Evolutionary conservation across 1,140 invertebrate genomes (phyloP), one percentile per base, ranked within the genome.

Genomic region (Drosophila kurseongensis): DNA sequence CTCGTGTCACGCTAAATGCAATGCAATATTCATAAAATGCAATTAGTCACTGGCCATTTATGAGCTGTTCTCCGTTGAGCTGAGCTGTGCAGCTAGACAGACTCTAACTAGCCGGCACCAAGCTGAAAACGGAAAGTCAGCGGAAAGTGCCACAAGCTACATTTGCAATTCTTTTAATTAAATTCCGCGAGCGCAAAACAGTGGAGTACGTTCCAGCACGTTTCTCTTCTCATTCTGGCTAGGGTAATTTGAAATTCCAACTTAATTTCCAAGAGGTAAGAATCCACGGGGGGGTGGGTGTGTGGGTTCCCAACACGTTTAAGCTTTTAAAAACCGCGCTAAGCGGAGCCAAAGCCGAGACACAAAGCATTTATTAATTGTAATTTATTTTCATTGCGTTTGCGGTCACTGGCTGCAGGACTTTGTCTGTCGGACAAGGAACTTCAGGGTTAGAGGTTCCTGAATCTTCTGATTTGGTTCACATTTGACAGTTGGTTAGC

Each of bases 111-210:
- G 18, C 61, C 16, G 32, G 65, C 14, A 23, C 23, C 23, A 10
- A 51, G 36, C 10, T 4, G 36, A 38, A 38, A 48, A 42, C 51
- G 18, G 56, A 27, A 23, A 59, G 55, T 14, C 38, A 18, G 48
- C 29, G 13, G 23, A 32, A 50, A 50, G 66, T 54, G 60, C 74
- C 60, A 77, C 61, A 48, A 73, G 60, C 75, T 75, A 80, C 85
- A 75, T 75, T 84, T 84, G 77, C 86, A 84, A 80, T 89, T 84
- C 85, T 84, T 90, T 84, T 89, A 89, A 90, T 89, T 89, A 89
- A 90, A 89, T 89, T 89, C 84, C 77, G 84, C 65, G 66, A 75
- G 67, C 42, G 51, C 71, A 72, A 60, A 75, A 75, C 74, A 79
- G 57, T 58, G 54, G 38, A 72, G 71, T 66, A 65, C 83, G 71